Percentiles rank a stretch among this genome's conserved stretches.
phyloP scores from a whole-genome alignment of 2,888 invertebrate genomes.

The Sabatieria punctata region DNA sequence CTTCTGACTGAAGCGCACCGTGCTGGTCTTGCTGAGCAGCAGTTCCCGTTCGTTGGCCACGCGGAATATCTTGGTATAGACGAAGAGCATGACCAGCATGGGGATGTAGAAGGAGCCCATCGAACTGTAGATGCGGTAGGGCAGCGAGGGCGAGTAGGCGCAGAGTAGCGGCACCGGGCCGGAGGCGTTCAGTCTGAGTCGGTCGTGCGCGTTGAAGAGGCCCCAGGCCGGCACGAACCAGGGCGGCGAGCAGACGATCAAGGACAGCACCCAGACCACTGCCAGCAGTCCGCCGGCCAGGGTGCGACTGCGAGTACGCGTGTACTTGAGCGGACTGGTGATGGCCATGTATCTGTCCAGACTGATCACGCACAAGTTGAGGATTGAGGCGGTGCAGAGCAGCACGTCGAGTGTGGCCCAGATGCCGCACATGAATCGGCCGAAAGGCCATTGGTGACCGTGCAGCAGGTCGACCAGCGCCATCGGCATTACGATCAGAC shows the following conservation, averaged over 20 bases:
- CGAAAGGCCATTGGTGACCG: slow-evolving; percentile 28
- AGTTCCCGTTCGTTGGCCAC: slow-evolving; percentile 21
- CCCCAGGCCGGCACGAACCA: slow-evolving; percentile 30
- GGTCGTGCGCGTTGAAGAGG: slow-evolving; percentile 13
- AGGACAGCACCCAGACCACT: slow-evolving; percentile 31
- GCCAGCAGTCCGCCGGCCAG: slow-evolving; percentile 27
- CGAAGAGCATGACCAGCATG: slow-evolving; percentile 34
- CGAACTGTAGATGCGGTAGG: slow-evolving; percentile 35
- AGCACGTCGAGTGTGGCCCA: slow-evolving; percentile 30
- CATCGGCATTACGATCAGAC: slow-evolving; percentile 32
- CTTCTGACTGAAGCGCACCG: slow-evolving; percentile 24
- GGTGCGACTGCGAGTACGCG: slow-evolving; percentile 13
- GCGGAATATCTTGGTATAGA: slow-evolving; percentile 32
- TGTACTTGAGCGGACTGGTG: slow-evolving; percentile 31
- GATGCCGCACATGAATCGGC: slow-evolving; percentile 17
- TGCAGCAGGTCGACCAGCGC: slow-evolving; percentile 31
- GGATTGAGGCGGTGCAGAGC: slow-evolving; percentile 29
- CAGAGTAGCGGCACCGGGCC: slow-evolving; percentile 18
- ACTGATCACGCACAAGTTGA: slow-evolving; percentile 30
- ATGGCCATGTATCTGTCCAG: slow-evolving; percentile 33
- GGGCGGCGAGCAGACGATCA: slow-evolving; percentile 31
- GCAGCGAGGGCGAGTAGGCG: slow-evolving; percentile 24
- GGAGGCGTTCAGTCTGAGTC: not conserved
- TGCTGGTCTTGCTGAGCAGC: slow-evolving; percentile 16
- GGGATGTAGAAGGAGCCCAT: slow-evolving; percentile 37